phyloP scores from a whole-genome alignment of 2,888 invertebrate genomes.

The Hydriomena furcata region DNA sequence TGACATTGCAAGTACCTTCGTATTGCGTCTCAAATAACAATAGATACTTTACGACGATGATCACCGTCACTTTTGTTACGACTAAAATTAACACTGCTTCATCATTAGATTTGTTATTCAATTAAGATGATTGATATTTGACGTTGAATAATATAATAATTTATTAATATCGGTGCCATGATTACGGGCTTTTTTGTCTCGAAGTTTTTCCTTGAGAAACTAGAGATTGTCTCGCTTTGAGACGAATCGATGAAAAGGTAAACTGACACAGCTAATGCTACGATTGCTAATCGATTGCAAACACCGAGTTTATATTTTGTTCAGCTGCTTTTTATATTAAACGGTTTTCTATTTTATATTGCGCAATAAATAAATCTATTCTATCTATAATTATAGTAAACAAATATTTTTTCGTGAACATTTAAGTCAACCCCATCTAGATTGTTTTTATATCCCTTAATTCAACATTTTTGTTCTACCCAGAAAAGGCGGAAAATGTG shows the following conservation, averaged over 20 bases:
- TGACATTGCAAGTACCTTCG: constrained; percentile 3
- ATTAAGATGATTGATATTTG: constrained; percentile 41
- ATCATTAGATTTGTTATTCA: constrained; percentile 37
- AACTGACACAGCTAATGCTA: constrained; percentile 50
- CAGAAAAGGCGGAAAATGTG: no score
- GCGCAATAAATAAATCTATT: constrained; percentile 37
- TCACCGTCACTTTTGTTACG: constrained; percentile 40
- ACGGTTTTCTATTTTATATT: constrained; percentile 37
- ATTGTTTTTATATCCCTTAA: no score
- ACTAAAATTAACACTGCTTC: constrained; percentile 25
- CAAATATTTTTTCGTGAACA: no score
- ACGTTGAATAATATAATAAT: constrained; percentile 34
- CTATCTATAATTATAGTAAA: not conserved
- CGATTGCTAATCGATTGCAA: constrained; percentile 61
- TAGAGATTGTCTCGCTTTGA: constrained; percentile 51
- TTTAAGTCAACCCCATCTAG: no score
- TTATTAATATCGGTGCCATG: constrained; percentile 22
- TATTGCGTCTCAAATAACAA: constrained; percentile 23
- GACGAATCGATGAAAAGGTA: constrained; percentile 58
- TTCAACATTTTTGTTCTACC: no score
- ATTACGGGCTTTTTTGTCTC: constrained; percentile 26
- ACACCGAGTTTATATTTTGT: constrained; percentile 52
- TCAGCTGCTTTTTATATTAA: constrained; percentile 50
- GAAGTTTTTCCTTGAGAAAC: constrained; percentile 46
- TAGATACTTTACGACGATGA: constrained; percentile 35